Evolutionary conservation across 2,888 invertebrate genomes (phyloP).

Genomic region (Ecliptopera silaceata): DNA sequence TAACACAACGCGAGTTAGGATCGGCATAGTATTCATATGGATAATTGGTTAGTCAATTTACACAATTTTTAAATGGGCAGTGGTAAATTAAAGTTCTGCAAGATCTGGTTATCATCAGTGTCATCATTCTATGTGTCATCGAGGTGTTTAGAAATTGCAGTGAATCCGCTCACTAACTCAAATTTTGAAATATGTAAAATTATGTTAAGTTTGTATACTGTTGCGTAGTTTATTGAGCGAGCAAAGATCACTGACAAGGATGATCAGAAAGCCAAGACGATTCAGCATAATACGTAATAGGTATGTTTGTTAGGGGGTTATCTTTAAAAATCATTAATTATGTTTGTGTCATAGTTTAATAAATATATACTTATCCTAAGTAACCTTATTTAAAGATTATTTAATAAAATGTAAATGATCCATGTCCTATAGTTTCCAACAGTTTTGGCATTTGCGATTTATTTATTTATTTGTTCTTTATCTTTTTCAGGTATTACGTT

Average conservation of each 20-base stretch:
- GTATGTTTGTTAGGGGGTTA: too few relatives aligned
- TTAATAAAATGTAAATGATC: too few relatives aligned
- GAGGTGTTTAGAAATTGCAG: slow-evolving; percentile 14
- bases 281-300: too few relatives aligned
- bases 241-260: too few relatives aligned
- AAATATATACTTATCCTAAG: too few relatives aligned
- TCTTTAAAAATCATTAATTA: too few relatives aligned
- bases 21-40: slow-evolving; percentile 82
- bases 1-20: slow-evolving; percentile 81
- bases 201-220: not conserved
- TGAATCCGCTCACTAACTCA: not conserved
- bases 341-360: too few relatives aligned
- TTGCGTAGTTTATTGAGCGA: too few relatives aligned
- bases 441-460: too few relatives aligned
- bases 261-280: too few relatives aligned
- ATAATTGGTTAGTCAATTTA: slow-evolving; percentile 70
- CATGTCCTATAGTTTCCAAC: too few relatives aligned
- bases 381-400: too few relatives aligned
- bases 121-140: slow-evolving; percentile 7
- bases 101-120: slow-evolving; percentile 8
- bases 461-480: not conserved
- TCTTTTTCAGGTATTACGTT: slow-evolving; percentile 74
- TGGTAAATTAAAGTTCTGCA: slow-evolving; percentile 6
- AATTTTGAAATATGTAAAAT: slow-evolving; percentile 1
- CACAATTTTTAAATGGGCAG: slow-evolving; percentile 2